Percentiles rank a stretch among this genome's conserved stretches.
These are phyloP conservation scores for Peromyscus californicus DNA, from an alignment of 2,113 vertebrate genomes.

Conservation along the genomic window DNA sequence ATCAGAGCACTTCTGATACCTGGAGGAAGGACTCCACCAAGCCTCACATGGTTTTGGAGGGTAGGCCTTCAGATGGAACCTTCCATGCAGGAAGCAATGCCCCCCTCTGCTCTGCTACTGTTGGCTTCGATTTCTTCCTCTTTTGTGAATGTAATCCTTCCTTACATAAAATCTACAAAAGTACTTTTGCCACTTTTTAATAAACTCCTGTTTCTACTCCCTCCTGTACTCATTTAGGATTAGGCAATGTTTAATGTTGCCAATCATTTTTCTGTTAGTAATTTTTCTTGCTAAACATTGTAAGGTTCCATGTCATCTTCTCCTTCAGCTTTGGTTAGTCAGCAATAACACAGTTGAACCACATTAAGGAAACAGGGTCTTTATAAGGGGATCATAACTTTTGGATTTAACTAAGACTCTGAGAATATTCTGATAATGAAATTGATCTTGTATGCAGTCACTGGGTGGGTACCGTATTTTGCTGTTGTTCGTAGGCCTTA, in stretches of 20 bases:
- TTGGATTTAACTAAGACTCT: slow-evolving; percentile 7
- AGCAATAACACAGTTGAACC: slow-evolving; percentile 24
- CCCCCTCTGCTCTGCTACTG: background rate
- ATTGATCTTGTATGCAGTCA: background rate
- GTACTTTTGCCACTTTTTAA: background rate
- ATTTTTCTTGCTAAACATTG: too few relatives aligned
- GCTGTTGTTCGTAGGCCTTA: background rate
- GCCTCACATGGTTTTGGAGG: background rate
- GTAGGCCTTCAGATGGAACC: background rate
- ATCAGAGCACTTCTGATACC: background rate
- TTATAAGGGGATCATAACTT: background rate
- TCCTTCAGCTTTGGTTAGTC: background rate
- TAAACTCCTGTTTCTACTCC: background rate
- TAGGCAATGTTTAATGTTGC: background rate
- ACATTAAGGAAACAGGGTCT: background rate
- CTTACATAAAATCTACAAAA: background rate
- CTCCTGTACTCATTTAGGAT: background rate
- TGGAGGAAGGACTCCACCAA: background rate
- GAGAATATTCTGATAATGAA: background rate
- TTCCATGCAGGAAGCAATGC: background rate
- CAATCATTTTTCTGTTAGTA: background rate
- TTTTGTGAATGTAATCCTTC: background rate
- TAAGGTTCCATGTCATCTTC: background rate
- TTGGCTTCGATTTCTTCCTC: background rate
- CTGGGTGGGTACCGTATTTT: background rate